Conservation (phyloP, 2,888 invertebrate species). For the Suillia variegata region DNA sequence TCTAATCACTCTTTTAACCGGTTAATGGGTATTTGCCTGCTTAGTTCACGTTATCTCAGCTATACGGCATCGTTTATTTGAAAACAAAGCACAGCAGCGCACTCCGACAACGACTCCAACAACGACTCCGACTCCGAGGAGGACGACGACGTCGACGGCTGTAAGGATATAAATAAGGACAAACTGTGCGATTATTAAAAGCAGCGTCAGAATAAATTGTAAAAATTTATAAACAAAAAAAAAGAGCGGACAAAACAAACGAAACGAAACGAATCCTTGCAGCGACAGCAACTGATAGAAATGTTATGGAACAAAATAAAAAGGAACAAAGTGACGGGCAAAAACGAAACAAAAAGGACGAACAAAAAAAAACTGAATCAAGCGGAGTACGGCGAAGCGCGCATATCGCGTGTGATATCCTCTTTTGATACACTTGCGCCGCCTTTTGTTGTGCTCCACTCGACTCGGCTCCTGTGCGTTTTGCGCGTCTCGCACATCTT, state of each 20-base stretch:
- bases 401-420: too few species aligned
- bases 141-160: background rate
- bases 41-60: too few species aligned
- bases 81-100: background rate
- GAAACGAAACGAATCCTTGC: background rate
- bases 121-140: too few species aligned
- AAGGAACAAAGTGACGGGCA: background rate
- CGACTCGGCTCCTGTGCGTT: background rate
- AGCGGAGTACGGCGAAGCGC: too few species aligned
- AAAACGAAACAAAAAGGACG: too few species aligned
- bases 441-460: background rate
- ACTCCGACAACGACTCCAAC: too few species aligned
- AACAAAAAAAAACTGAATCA: too few species aligned
- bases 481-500: too few species aligned
- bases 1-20: too few species aligned
- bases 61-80: too few species aligned
- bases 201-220: background rate
- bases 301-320: background rate
- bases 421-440: too few species aligned
- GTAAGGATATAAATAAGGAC: background rate
- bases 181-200: constrained; percentile 3
- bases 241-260: background rate
- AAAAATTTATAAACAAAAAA: background rate
- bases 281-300: background rate
- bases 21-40: too few species aligned